These are phyloP conservation scores for Melieria crassipennis DNA, from an alignment of 2,888 invertebrate genomes.

Conservation along the genomic window DNA sequence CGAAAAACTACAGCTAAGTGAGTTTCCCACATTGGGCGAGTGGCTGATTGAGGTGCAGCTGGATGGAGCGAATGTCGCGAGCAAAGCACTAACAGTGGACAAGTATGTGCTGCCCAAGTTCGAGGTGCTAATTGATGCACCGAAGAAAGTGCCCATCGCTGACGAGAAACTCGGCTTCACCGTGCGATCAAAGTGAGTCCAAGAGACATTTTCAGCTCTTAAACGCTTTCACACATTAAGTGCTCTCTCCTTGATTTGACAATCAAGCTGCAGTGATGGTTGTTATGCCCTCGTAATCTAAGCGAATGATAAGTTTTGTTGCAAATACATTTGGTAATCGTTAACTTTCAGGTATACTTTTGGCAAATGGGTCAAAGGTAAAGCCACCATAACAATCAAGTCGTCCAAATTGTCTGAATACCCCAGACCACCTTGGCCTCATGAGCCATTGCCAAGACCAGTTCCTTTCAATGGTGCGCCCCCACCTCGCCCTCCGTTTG, in stretches of 20 bases:
- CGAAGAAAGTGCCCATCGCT: conserved; percentile 82
- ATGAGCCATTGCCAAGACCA: too few relatives aligned
- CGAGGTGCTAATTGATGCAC: conserved; percentile 84
- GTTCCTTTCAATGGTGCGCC: too few relatives aligned
- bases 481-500: too few relatives aligned
- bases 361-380: conserved; percentile 86
- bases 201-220: neutral
- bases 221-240: too few relatives aligned
- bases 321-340: neutral
- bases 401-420: neutral
- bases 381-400: conserved; percentile 69
- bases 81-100: conserved; percentile 45
- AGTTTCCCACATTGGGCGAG: conserved; percentile 82
- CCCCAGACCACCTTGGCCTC: neutral
- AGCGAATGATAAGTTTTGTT: neutral
- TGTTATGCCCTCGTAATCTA: neutral
- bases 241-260: neutral
- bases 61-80: conserved; percentile 33
- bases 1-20: conserved; percentile 78
- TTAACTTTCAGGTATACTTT: conserved; percentile 76
- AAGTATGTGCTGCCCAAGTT: conserved; percentile 62
- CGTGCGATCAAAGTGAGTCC: conserved; percentile 38
- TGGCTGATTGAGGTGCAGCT: conserved; percentile 80
- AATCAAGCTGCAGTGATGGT: too few relatives aligned
- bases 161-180: conserved; percentile 75